Evolutionary conservation across 2,113 vertebrate species (phyloP), one percentile per base, ranked within the genome.

Genomic region (Rhadina sibilatrix): DNA sequence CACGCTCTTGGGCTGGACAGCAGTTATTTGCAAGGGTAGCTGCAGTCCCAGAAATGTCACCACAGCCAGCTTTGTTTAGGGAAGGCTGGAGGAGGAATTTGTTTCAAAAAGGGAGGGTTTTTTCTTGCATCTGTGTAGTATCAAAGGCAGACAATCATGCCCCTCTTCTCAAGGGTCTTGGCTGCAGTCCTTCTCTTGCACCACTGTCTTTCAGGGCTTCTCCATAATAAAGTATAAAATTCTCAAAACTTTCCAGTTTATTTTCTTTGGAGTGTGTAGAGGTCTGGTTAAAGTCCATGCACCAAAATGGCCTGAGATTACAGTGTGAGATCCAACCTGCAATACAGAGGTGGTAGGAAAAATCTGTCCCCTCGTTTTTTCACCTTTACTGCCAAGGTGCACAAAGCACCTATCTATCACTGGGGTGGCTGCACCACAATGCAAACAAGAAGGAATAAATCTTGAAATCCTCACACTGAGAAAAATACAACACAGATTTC

Each of bases 61-160:
- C 16, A 21, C 5, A 63, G 9, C 18, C n/a, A 38, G 19, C 24
- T 56, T 59, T n/a, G 31, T 52, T 71, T 56, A 46, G 47, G 42
- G 28, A 78, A 87, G 60, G 33, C 37, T 75, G 56, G 42, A 78
- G 19, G 46, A 87, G 15, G 50, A 56, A 81, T 76, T 61, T 57
- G 9, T 72, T 85, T 49, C 3, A 44, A 40, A 85, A 90, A 31
- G 15, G 16, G 18, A 75, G 12, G 12, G 1, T 0, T 68, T 31
- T 64, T 79, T n/a, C 40, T 76, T 85, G 10, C 20, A 33, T 60
- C 17, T 49, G 0, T 37, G 11, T 40, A n/a, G 8, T 27, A 28
- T 15, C 2, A 10, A 69, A 76, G 46, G 13, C 31, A 93, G 49
- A n/a, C 5, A 87, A 4, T n/a, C 0, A 0, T 19, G 20, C 50